Base-by-base conservation (phyloP, 2,888 invertebrate species). In the Panzeria rudis region DNA sequence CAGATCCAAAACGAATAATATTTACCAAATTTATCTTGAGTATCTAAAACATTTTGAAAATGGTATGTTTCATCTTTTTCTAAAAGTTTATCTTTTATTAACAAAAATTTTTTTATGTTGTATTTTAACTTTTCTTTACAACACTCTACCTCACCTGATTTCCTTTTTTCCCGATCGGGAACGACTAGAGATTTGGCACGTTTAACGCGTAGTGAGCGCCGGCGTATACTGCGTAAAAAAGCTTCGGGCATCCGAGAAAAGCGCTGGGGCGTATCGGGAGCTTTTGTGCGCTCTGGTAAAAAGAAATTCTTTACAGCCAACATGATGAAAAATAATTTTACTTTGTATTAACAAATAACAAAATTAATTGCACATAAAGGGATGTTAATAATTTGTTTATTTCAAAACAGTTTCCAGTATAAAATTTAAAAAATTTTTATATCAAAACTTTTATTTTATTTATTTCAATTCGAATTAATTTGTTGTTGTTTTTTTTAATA, bases 261-360 rank as follows among this genome's bases (percentile, higher is more conserved):
- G 88, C 94, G 93, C 73, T 93, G 93, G 41, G 94, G 93, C 47
- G 93, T 92, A 89, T 94, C 94, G 86, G 94, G 94, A 87, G 92
- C 92, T 75, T 91, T 91, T 59, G 87, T 77, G 87, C 95, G 94
- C 88, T 94, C 93, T 86, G 95, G 95, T 93, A 95, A 94, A 90
- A 96, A 95, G 93, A 96, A 96, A 92, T 96, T 96, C 91, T 96
- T 95, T 56, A 96, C 95, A 35, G 95, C 95, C 91, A 95, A 93
- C 95, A 96, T 85, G 50, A 47, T 75, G 69, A 54, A 17, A 17
- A 20, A 11, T 62, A 41, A 23, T 38, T 38, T 35, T 17, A 20
- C 29, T 47, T 75, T n/a, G 15, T 25, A 32, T 82, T 25, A 62
- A 62, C 3, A 23, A 25, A 25, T 25, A 23, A 44, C 44, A 64